Evolutionary conservation across 2,888 invertebrate genomes (phyloP), one percentile per base, ranked within the genome.

Genomic region (Leptinotarsa peninsularis): DNA sequence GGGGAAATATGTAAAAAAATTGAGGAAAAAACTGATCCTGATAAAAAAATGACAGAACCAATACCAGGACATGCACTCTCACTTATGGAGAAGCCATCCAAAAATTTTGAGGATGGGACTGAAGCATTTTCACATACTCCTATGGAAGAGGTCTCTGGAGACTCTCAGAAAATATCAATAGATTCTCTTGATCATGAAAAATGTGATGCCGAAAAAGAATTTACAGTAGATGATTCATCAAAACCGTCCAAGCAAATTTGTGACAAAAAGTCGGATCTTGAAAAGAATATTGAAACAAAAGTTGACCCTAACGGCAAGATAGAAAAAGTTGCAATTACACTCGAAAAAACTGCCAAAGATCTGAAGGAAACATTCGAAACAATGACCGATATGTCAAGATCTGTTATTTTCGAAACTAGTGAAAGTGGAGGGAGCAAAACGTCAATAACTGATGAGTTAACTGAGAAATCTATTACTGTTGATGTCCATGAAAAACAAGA

Each of bases 311-410:
- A n/a, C 13, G 60, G n/a, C 4, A n/a, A 43, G 33, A 73, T 5
- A 21, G 49, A 54, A 63, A 21, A 27, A n/a, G 56, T 49, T 23
- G 76, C 70, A 67, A 66, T 43, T 18, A 15, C 63, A n/a, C 27
- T 73, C 27, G 58, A 71, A 71, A 50, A 78, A 49, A 21, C 72
- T 21, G 76, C 74, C 2, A 67, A 70, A 49, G 70, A 78, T 63
- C n/a, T 78, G 18, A 60, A 71, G 18, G 72, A 74, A 66, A 69
- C 73, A 7, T 72, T 72, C 18, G 74, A 77, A 23, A 67, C 63
- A 49, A 71, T 75, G n/a, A 73, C 67, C 4, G 74, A 76, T 49
- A 69, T 74, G 67, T 52, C 69, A 15, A 66, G 70, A 17, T 71
- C 67, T 7, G n/a, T 73, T 4, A 33, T 72, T 4, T 73, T 73